Evolutionary conservation across 2,113 vertebrate genomes (phyloP).

Genomic region (Pyrgilauda ruficollis): DNA sequence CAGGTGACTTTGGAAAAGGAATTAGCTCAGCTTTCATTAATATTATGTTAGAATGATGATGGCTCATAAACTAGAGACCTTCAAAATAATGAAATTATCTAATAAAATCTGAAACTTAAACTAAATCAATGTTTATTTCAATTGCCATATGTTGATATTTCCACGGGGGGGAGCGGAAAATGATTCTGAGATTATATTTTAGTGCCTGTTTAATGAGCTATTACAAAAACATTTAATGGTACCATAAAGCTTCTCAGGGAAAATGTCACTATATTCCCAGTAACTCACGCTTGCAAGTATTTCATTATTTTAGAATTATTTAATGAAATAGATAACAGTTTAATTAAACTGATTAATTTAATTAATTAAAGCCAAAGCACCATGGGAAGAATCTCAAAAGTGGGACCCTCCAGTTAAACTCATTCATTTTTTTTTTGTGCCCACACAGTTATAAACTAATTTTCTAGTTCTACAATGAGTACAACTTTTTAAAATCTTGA

Average conservation of each 20-base stretch:
- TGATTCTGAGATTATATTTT: neutral
- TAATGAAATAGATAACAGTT: neutral
- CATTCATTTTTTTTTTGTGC: neutral
- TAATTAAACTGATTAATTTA: neutral
- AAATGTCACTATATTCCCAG: neutral
- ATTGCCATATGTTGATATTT: neutral
- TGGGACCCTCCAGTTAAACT: neutral
- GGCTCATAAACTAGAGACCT: neutral
- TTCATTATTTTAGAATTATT: neutral
- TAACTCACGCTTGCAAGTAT: neutral
- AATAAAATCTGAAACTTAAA: neutral
- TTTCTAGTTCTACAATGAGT: neutral
- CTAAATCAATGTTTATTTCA: neutral
- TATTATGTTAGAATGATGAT: neutral
- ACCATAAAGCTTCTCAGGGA: neutral
- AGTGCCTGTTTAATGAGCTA: neutral
- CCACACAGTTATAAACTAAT: neutral
- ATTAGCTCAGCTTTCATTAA: neutral
- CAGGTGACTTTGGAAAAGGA: neutral
- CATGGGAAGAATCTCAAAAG: neutral
- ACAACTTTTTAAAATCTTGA: neutral
- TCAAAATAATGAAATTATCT: neutral
- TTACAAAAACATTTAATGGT: neutral
- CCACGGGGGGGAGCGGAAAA: accelerated
- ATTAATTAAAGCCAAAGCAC: neutral